Evolutionary conservation across 2,888 invertebrate genomes (phyloP), one percentile per base, ranked within the genome.

Genomic region (Ernsta delagoae): DNA sequence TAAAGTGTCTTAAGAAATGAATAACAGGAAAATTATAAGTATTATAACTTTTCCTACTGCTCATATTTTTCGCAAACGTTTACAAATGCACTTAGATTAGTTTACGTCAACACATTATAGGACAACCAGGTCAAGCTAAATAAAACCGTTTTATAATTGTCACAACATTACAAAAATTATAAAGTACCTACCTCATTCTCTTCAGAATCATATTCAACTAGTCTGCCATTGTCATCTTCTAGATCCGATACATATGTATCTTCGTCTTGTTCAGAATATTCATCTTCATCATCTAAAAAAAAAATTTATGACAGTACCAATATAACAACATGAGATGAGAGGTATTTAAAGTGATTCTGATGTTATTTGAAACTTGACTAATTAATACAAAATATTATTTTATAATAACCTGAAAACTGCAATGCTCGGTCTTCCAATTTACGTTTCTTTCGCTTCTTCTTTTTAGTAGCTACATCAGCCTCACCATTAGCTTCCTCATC

Each of bases 171-270:
- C 31, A 31, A 31, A 31, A 31, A 31, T 39, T 39, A 39, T 39
- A 39, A 5, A 60, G 79, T 75, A 90, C 94, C 94, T 97, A 90
- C 94, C 94, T 97, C 97, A 86, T 97, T 97, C 86, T 97, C 97
- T 83, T 97, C 97, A 0, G 97, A 97, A 84, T 97, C 97, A 79
- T 97, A 97, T 78, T 96, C 96, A 3, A 96, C 92, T 70, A 93
- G 86, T 66, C 86, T 90, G 39, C 31, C 31, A 31, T 80, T 81
- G 11, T 86, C 84, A 11, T 87, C 85, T 67, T 85, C 84, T 5
- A 82, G 73, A 62, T 85, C 87, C 11, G 86, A 85, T 48, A 78
- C 75, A 71, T 85, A 82, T 6, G 1, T 89, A 84, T 83, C 84
- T 67, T 86, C 87, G 3, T 77, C 79, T 62, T 77, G 70, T 43